Evolutionary conservation across 2,797 vertebrate species (phyloP), one percentile per base, ranked within the genome.

Genomic region (Intellagama lesueurii): DNA sequence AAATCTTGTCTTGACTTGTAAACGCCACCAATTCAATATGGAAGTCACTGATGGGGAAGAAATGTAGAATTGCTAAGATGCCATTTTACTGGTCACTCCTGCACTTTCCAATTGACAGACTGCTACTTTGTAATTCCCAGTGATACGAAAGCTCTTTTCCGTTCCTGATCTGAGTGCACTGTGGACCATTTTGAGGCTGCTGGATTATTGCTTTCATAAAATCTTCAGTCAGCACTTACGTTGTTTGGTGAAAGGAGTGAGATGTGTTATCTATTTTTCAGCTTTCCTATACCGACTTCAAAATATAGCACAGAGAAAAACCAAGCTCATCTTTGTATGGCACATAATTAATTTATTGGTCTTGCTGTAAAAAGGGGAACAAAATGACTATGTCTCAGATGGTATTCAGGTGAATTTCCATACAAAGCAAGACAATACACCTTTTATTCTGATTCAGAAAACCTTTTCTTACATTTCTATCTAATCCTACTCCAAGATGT

Each of bases 1-100:
- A 22, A 87, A 16, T 17, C 86, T 87, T 81, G 66, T 89, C 84
- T 82, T 80, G 17, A 56, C 79, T 66, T 77, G 6, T 60, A 84
- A 91, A 86, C 40, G 5, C 28, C 52, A 1, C 4, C 11, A 8
- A 40, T 47, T 19, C 79, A 66, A 44, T 76, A 19, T 1, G 1
- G 83, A 92, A 24, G 56, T 91, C 87, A 30, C 26, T 1, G 86
- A 9, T 1, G 3, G 26, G 17, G 52, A 83, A 83, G n/a, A 17
- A 88, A 49, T 0, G 19, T 1, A 69, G 87, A 11, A 44, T 4
- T 82, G 52, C 12, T 2, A 81, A 88, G 40, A 17, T 52, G 2
- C 1, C 14, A 28, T 80, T 88, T 88, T 78, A 24, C 2, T 0
- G 73, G 73, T 22, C 22, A 56, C 28, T 83, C 91, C 32, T 82